Percentiles rank a stretch among this genome's conserved stretches.
Evolutionary conservation across 1,140 invertebrate species (phyloP).

Genomic region (Drosophila miranda): DNA sequence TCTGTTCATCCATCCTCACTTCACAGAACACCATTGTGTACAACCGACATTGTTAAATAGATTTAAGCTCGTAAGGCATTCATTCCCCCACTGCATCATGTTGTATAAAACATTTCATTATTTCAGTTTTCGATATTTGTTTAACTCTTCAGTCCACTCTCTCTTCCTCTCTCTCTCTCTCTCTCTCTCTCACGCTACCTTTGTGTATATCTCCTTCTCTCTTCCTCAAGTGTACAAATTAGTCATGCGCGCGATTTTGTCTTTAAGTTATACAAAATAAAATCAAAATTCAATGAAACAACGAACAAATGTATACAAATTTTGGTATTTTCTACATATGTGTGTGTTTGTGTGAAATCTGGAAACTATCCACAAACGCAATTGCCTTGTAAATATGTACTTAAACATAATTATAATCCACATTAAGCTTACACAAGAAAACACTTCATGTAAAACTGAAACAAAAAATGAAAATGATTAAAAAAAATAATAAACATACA

Average conservation of each 20-base stretch:
- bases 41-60: conserved; percentile 49
- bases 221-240: conserved; percentile 75
- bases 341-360: conserved; percentile 11
- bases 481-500: conserved; percentile 42
- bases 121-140: background rate
- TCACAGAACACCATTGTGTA: conserved; percentile 30
- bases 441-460: conserved; percentile 23
- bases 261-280: conserved; percentile 66
- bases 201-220: conserved; percentile 1
- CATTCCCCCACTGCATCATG: conserved; percentile 41
- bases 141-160: background rate
- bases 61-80: conserved; percentile 45
- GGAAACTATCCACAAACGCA: conserved; percentile 25
- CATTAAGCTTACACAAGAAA: conserved; percentile 39
- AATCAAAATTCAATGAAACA: conserved; percentile 46
- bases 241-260: conserved; percentile 78
- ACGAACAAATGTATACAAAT: conserved; percentile 34
- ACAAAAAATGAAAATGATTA: conserved; percentile 43
- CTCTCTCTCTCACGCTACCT: background rate
- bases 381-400: conserved; percentile 57
- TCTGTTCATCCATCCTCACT: background rate
- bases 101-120: conserved; percentile 53
- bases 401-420: conserved; percentile 48
- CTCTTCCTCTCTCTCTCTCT: too few relatives aligned
- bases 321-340: conserved; percentile 11